phyloP scores from a whole-genome alignment of 2,888 invertebrate genomes.

The Cephus rjabovi region DNA sequence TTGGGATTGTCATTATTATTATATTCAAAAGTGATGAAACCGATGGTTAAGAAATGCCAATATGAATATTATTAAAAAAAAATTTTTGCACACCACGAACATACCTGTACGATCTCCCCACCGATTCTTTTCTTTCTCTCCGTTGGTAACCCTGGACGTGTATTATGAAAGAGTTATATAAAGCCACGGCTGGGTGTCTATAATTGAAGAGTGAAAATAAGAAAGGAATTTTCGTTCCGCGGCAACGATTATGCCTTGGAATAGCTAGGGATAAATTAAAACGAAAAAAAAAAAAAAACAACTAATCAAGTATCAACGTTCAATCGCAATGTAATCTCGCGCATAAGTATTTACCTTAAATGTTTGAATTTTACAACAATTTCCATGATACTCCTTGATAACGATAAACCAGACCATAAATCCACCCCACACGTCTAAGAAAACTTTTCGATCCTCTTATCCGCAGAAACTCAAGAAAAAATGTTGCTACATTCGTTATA shows the following conservation, averaged over 20 bases:
- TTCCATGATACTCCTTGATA: not conserved
- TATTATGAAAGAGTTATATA: constrained; percentile 35
- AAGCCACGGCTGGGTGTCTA: constrained; percentile 4
- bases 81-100: not conserved
- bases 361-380: not conserved
- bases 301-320: not conserved
- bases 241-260: not conserved
- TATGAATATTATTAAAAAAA: not conserved
- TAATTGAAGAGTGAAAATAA: constrained; percentile 12
- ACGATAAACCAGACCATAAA: not conserved
- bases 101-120: constrained; percentile 13
- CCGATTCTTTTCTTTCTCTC: constrained; percentile 25
- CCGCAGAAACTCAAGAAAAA: not conserved
- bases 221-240: constrained; percentile 10
- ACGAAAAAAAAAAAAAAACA: not conserved
- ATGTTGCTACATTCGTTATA: not conserved
- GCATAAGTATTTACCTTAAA: not conserved
- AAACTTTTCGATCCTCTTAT: not conserved
- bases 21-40: not conserved
- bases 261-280: not conserved
- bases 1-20: not conserved
- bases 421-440: not conserved
- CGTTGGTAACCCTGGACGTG: constrained; percentile 30
- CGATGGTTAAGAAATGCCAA: not conserved
- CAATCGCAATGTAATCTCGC: not conserved